Conservation (phyloP, 2,113 vertebrate species). For the Carassius auratus region DNA sequence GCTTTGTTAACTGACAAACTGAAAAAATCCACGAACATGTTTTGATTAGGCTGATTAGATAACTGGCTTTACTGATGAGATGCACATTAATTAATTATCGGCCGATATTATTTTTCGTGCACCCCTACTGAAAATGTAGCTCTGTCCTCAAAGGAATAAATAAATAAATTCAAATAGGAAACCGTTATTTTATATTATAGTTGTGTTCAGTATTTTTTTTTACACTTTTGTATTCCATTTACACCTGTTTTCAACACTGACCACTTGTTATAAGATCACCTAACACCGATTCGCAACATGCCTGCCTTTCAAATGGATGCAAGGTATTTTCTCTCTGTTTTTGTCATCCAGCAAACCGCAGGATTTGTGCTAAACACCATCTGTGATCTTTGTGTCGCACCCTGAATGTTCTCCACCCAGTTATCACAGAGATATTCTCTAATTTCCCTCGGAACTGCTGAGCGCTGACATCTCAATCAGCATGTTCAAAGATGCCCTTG, state of each 20-base stretch:
- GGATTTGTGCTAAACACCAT: no score
- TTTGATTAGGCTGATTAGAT: no score
- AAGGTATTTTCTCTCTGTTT: not conserved
- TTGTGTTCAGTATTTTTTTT: no score
- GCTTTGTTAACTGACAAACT: no score
- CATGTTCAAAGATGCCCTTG: constrained; percentile 41
- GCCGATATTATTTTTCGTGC: no score
- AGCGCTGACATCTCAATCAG: constrained; percentile 35
- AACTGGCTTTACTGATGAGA: no score
- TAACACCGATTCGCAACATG: not conserved
- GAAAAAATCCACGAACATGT: no score
- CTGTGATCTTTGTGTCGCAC: not conserved
- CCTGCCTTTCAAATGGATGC: not conserved
- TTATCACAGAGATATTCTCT: constrained; percentile 24
- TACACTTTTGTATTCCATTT: not conserved
- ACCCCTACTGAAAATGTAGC: not conserved
- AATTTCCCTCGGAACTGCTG: constrained; percentile 27
- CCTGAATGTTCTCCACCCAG: not conserved
- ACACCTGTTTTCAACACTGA: not conserved
- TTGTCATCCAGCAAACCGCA: not conserved
- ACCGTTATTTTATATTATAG: not conserved
- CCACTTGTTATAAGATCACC: not conserved
- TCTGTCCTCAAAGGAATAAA: not conserved
- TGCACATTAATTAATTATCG: no score
- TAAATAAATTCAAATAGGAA: not conserved